Evolutionary conservation across 2,888 invertebrate species (phyloP).

Genomic region (Stenodema calcarata): DNA sequence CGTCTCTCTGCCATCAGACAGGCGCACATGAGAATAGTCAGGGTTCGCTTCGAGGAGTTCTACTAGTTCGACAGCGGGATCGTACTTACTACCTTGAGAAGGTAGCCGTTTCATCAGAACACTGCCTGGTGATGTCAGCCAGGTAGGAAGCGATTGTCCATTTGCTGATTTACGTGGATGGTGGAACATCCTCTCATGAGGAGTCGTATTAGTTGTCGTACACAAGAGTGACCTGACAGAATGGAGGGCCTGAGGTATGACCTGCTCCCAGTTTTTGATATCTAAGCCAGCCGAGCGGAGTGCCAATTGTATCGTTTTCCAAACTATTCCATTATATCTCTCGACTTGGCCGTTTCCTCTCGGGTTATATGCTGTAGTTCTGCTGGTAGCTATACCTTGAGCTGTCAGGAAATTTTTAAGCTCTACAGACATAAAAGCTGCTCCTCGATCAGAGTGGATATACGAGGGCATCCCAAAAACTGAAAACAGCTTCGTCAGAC

Average conservation of each 20-base stretch:
- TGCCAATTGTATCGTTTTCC: conserved; percentile 37
- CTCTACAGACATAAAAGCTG: conserved; percentile 12
- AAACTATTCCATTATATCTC: conserved; percentile 39
- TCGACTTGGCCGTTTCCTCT: conserved; percentile 45
- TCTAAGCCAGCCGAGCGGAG: not conserved
- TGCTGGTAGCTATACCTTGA: conserved; percentile 24
- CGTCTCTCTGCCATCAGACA: conserved; percentile 49
- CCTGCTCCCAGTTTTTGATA: conserved; percentile 26
- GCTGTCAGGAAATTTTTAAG: not conserved
- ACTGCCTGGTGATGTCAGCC: not conserved
- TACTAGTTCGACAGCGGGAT: conserved; percentile 54
- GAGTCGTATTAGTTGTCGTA: conserved; percentile 54
- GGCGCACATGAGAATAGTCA: conserved; percentile 14
- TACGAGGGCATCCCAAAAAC: conserved; percentile 21
- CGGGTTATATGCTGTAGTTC: conserved; percentile 36
- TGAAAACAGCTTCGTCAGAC: not conserved
- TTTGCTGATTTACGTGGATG: not conserved
- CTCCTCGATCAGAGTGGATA: conserved; percentile 19
- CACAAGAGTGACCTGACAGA: conserved; percentile 54
- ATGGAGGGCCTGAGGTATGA: conserved; percentile 50
- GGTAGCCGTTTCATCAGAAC: conserved; percentile 36
- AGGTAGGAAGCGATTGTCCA: conserved; percentile 16
- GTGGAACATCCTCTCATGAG: conserved; percentile 53
- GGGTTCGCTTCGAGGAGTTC: conserved; percentile 49
- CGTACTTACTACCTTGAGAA: conserved; percentile 48